A percentile compares a stretch with the other conserved stretches of the same genome.
Evolutionary conservation across 2,888 invertebrate genomes (phyloP).

Genomic region (Atethmia centrago): DNA sequence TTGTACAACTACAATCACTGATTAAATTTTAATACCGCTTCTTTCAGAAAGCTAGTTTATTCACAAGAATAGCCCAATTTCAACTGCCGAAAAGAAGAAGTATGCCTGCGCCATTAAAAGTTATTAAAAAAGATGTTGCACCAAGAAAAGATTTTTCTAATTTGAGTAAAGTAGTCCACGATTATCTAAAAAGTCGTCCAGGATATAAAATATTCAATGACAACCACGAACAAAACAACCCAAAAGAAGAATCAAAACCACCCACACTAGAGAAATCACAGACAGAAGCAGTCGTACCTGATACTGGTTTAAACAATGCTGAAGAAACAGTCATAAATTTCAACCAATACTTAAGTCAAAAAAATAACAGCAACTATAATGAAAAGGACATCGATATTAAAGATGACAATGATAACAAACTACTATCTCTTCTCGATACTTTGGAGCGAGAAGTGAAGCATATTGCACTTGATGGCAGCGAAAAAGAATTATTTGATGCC

Average conservation of each 20-base stretch:
- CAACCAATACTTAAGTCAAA: slow-evolving; percentile 60
- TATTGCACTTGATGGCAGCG: slow-evolving; percentile 72
- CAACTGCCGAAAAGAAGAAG: slow-evolving; percentile 60
- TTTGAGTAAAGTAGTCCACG: slow-evolving; percentile 72
- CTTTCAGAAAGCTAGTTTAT: slow-evolving; percentile 73
- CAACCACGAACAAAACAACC: slow-evolving; percentile 12
- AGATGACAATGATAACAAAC: slow-evolving; percentile 73
- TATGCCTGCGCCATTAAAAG: slow-evolving; percentile 19
- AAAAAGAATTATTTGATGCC: slow-evolving; percentile 79
- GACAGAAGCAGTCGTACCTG: slow-evolving; percentile 47
- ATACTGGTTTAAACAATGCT: slow-evolving; percentile 62
- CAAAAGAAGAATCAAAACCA: not conserved
- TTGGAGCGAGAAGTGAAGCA: slow-evolving; percentile 80
- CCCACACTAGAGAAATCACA: not conserved
- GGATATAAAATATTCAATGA: slow-evolving; percentile 16
- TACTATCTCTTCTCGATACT: slow-evolving; percentile 77
- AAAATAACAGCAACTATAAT: slow-evolving; percentile 30
- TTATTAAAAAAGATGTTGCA: slow-evolving; percentile 70
- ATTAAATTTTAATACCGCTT: not conserved
- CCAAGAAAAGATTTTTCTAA: slow-evolving; percentile 78
- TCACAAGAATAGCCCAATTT: slow-evolving; percentile 68
- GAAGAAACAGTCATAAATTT: slow-evolving; percentile 69
- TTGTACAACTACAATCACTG: not conserved
- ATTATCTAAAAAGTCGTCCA: slow-evolving; percentile 69
- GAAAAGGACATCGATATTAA: slow-evolving; percentile 54